Evolutionary conservation across 2,888 invertebrate species (phyloP).

Genomic region (Eugnorisma glareosa): DNA sequence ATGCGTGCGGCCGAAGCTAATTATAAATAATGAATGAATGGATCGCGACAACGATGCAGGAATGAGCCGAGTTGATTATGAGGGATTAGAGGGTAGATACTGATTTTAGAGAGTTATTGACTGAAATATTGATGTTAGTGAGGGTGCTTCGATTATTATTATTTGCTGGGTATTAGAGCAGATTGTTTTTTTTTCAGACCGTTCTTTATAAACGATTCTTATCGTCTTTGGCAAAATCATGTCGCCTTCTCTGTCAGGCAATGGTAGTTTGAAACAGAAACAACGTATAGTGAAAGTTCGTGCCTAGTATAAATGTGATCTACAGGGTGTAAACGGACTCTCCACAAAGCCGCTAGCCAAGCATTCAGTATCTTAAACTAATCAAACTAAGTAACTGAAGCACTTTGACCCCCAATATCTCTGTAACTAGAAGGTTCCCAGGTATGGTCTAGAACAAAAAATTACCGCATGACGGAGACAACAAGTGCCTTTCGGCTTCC

Average conservation of each 20-base stretch:
- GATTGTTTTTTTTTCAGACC: background rate
- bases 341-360: too few species aligned
- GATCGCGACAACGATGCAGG: slow-evolving; percentile 56
- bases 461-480: too few species aligned
- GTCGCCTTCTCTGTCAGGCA: too few species aligned
- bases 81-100: slow-evolving; percentile 34
- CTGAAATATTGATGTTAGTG: slow-evolving; percentile 8
- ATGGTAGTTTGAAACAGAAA: background rate
- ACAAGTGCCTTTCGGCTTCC: too few species aligned
- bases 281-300: background rate
- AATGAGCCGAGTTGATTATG: slow-evolving; percentile 56
- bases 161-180: background rate
- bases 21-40: slow-evolving; percentile 85
- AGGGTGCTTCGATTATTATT: background rate
- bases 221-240: background rate
- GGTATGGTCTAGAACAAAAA: too few species aligned
- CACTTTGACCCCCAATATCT: too few species aligned
- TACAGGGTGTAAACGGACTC: too few species aligned
- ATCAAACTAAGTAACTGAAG: too few species aligned
- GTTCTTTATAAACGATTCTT: background rate
- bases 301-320: background rate
- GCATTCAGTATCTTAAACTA: too few species aligned
- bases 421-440: too few species aligned
- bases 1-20: slow-evolving; percentile 75
- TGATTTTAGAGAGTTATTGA: slow-evolving; percentile 40